Conservation (phyloP, 2,797 vertebrate genomes). For the Natrix natrix region DNA sequence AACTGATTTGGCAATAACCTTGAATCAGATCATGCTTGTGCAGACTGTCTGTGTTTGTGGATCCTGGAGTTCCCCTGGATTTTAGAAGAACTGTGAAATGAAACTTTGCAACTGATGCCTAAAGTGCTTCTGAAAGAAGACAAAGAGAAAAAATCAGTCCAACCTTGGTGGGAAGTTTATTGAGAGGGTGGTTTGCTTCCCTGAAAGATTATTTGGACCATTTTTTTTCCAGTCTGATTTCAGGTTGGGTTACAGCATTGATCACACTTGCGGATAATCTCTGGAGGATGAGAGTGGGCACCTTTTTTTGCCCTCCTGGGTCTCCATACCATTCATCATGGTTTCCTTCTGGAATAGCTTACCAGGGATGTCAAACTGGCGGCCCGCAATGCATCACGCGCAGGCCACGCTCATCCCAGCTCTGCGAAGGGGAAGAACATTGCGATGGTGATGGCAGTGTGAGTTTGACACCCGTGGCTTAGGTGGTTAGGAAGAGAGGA, state of each 20-base stretch:
- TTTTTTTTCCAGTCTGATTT: neutral
- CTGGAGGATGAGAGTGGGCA: neutral
- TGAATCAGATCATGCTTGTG: neutral
- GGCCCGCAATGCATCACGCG: no score
- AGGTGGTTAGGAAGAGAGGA: neutral
- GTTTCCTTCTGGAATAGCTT: neutral
- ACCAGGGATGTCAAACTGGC: no score
- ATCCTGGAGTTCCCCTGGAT: neutral
- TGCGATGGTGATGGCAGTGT: no score
- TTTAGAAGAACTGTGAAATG: neutral
- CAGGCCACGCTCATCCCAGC: no score
- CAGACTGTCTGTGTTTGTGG: neutral
- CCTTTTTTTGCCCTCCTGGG: neutral
- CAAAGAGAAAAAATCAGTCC: neutral
- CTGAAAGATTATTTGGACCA: neutral
- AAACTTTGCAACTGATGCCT: neutral
- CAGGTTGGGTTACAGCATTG: neutral
- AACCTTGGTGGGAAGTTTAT: neutral
- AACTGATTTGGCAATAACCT: neutral
- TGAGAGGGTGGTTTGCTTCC: neutral
- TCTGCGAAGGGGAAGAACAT: no score
- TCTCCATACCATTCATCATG: neutral
- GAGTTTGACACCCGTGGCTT: no score
- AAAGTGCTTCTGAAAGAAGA: neutral
- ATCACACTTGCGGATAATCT: neutral